These are phyloP conservation scores for Cheiracanthium punctorium DNA, from an alignment of 2,888 invertebrate species.

Conservation along the genomic window DNA sequence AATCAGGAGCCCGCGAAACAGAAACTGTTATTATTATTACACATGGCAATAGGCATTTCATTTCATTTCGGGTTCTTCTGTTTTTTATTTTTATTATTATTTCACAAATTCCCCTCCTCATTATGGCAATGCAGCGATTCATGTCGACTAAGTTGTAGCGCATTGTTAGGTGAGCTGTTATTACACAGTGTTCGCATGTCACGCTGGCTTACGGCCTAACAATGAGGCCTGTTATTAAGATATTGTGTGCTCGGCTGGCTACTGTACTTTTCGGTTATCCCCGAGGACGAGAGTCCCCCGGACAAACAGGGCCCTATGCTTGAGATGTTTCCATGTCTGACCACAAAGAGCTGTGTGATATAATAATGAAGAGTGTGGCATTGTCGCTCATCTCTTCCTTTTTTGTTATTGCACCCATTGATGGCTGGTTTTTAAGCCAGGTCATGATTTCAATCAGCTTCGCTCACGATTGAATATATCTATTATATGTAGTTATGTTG, in stretches of 20 bases:
- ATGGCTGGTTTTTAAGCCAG: constrained; percentile 6
- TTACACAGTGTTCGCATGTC: constrained; percentile 52
- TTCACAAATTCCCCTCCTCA: background rate
- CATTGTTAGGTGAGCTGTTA: constrained; percentile 52
- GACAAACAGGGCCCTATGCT: constrained; percentile 28
- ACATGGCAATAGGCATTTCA: background rate
- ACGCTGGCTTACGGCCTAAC: constrained; percentile 31
- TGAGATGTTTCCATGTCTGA: constrained; percentile 37
- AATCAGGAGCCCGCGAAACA: background rate
- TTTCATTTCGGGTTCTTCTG: background rate
- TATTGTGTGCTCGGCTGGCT: constrained; percentile 45
- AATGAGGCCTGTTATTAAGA: constrained; percentile 56
- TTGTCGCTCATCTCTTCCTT: no score
- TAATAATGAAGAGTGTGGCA: constrained; percentile 43
- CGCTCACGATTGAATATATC: constrained; percentile 18
- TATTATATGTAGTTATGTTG: background rate
- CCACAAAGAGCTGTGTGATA: constrained; percentile 35
- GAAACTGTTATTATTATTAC: background rate
- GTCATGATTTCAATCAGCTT: constrained; percentile 49
- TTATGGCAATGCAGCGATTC: constrained; percentile 54
- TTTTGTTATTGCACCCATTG: background rate
- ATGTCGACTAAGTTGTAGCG: constrained; percentile 49
- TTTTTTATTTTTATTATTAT: background rate
- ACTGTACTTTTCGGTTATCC: constrained; percentile 1
- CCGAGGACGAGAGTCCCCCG: background rate